Evolutionary conservation across 1,140 invertebrate genomes (phyloP).

Genomic region (Cylas formicarius): DNA sequence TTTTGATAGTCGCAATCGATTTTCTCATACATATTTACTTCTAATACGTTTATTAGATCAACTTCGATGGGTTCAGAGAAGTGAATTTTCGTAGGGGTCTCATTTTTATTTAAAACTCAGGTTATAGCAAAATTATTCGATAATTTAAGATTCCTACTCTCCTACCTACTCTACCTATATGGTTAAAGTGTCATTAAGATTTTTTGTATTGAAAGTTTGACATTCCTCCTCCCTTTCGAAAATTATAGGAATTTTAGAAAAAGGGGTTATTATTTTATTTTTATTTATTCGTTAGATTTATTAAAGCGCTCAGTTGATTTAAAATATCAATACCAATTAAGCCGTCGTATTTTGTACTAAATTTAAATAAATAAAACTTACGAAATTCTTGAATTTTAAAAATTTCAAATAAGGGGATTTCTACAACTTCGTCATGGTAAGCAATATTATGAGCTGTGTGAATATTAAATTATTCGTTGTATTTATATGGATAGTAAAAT

Average conservation of each 20-base stretch:
- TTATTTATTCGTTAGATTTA: too few species aligned
- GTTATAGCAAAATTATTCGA: constrained; percentile 1
- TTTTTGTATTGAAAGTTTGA: too few species aligned
- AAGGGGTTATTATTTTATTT: too few species aligned
- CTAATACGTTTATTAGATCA: constrained; percentile 8
- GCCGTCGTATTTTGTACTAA: too few species aligned
- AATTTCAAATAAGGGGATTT: constrained; percentile 9
- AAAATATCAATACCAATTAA: too few species aligned
- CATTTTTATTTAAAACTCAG: constrained; percentile 4
- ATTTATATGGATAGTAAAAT: constrained; percentile 10
- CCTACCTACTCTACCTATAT: constrained; percentile 8
- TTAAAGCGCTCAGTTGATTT: too few species aligned
- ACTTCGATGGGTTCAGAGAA: too few species aligned
- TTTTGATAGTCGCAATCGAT: too few species aligned
- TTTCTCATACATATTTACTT: neutral
- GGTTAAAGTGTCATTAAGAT: too few species aligned
- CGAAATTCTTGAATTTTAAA: constrained; percentile 5
- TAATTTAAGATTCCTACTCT: constrained; percentile 7
- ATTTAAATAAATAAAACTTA: constrained; percentile 14
- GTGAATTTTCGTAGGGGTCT: too few species aligned
- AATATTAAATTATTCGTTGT: constrained; percentile 16
- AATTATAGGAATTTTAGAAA: too few species aligned
- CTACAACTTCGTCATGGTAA: constrained; percentile 9
- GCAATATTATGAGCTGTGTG: constrained; percentile 11
- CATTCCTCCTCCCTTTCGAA: too few species aligned